These are phyloP conservation scores for Salmo trutta DNA, from an alignment of 2,797 vertebrate species.

Conservation along the genomic window DNA sequence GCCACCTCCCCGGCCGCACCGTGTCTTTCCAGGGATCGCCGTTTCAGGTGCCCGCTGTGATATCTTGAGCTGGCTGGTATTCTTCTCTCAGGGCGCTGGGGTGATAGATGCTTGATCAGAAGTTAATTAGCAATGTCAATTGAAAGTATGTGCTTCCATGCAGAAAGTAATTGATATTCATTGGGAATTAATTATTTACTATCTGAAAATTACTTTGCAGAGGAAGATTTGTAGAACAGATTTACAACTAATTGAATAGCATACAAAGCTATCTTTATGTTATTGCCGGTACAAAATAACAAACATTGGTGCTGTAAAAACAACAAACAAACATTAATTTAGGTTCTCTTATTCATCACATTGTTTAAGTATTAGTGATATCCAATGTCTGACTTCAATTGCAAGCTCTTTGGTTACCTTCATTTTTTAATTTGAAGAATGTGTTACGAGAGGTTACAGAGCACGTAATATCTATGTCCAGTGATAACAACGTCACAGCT, in stretches of 20 bases:
- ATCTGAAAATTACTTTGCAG: not conserved
- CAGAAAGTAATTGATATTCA: constrained; percentile 2
- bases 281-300: too few species aligned
- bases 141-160: not conserved
- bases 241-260: too few species aligned
- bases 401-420: too few species aligned
- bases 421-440: too few species aligned
- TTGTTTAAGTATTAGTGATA: too few species aligned
- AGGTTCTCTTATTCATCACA: too few species aligned
- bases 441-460: not conserved
- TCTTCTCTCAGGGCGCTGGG: not conserved
- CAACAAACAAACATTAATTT: not conserved
- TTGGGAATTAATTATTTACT: constrained; percentile 7
- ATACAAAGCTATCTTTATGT: too few species aligned
- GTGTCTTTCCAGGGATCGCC: constrained; percentile 34
- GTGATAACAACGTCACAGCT: not conserved
- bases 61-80: not conserved
- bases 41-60: not conserved
- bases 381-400: too few species aligned
- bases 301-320: too few species aligned
- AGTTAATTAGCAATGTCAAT: not conserved
- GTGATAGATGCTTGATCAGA: not conserved
- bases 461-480: not conserved
- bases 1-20: constrained; percentile 42
- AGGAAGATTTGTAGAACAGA: too few species aligned